phyloP scores from a whole-genome alignment of 2,113 vertebrate genomes.

The Lagopus muta region DNA sequence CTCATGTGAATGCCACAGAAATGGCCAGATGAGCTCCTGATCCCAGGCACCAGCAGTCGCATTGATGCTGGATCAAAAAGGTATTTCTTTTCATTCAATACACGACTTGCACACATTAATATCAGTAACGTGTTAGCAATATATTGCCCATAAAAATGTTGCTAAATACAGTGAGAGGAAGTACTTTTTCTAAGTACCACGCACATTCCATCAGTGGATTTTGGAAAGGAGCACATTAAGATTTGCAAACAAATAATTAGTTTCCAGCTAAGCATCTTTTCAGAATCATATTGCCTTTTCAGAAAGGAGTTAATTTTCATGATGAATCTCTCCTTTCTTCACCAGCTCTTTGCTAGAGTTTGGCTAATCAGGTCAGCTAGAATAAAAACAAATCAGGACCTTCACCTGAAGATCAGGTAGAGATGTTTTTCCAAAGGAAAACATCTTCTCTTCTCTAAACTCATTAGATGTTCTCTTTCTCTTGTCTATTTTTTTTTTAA shows the following conservation, averaged over 20 bases:
- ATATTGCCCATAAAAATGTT: rapidly evolving
- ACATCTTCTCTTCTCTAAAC: background rate
- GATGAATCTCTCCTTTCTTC: background rate
- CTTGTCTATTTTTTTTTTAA: background rate
- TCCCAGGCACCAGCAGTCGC: background rate
- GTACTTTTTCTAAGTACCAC: background rate
- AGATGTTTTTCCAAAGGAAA: constrained; percentile 18
- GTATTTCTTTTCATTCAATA: background rate
- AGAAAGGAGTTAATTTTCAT: background rate
- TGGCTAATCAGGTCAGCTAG: background rate
- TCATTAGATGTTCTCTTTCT: background rate
- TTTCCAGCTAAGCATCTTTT: background rate
- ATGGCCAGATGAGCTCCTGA: background rate
- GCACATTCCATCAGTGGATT: rapidly evolving
- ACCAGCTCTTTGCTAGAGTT: background rate
- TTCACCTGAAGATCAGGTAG: background rate
- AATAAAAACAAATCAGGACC: background rate
- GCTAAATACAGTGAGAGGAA: background rate
- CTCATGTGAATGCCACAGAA: background rate
- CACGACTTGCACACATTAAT: background rate
- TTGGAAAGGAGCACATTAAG: background rate
- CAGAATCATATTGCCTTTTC: background rate
- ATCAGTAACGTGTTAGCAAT: no score
- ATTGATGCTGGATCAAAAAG: background rate
- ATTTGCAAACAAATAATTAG: background rate